Percentiles rank a stretch among this genome's conserved stretches.
Evolutionary conservation across 2,888 invertebrate genomes (phyloP).

Genomic region (Drosophila atripex): DNA sequence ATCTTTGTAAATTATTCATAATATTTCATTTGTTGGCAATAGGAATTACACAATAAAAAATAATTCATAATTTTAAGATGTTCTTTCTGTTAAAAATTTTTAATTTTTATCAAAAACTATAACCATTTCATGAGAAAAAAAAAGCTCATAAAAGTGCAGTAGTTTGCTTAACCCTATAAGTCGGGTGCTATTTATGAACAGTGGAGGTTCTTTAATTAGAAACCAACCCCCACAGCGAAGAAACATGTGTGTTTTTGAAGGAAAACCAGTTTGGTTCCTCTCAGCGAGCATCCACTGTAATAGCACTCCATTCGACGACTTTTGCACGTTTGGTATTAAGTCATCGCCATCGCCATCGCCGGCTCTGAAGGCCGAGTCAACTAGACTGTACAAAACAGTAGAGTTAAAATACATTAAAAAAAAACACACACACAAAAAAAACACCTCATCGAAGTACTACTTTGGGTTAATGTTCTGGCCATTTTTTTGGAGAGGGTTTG

Average conservation of each 20-base stretch:
- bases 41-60: not conserved
- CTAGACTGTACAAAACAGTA: constrained; percentile 22
- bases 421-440: constrained; percentile 12
- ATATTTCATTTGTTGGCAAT: constrained; percentile 9
- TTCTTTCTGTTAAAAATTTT: not conserved
- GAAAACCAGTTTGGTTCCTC: constrained; percentile 35
- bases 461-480: constrained; percentile 25
- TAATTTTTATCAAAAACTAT: not conserved
- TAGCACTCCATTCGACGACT: constrained; percentile 18
- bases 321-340: constrained; percentile 41
- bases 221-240: constrained; percentile 28
- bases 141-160: not conserved
- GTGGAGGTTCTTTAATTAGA: constrained; percentile 33
- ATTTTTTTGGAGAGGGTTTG: constrained; percentile 37
- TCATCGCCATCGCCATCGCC: constrained; percentile 15
- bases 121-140: no score
- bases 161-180: not conserved
- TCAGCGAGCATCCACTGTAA: constrained; percentile 39
- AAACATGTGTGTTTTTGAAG: not conserved
- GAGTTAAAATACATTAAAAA: not conserved
- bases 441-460: constrained; percentile 19
- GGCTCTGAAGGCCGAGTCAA: constrained; percentile 9
- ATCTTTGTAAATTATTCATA: constrained; percentile 43
- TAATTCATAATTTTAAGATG: not conserved
- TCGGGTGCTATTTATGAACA: constrained; percentile 22